Evolutionary conservation across 2,888 invertebrate genomes (phyloP), one percentile per base, ranked within the genome.

Genomic region (Beris morrisii): DNA sequence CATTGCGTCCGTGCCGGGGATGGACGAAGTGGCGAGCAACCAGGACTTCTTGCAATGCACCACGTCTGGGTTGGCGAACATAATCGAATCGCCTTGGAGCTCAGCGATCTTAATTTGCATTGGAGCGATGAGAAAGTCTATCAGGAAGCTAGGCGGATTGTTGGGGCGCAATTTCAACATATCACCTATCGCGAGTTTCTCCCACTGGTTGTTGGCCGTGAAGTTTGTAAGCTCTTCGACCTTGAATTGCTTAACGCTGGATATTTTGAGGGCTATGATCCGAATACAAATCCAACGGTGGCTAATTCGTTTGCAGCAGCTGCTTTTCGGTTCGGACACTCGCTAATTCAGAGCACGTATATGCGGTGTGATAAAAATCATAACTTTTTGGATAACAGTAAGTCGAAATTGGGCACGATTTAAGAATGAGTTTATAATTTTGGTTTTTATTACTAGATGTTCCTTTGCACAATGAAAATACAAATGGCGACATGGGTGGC

Each of bases 51-150:
- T 65, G 81, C 81, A 9, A 72, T 81, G 68, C 81, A 81, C 68
- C 81, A 80, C 50, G 79, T 81, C 1, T 81, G 79, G 77, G 81
- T 80, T 9, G 75, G 77, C 6, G 81, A 81, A 64, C 81, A 81
- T 66, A 89, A 85, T 77, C 86, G 89, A 69, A 84, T 95, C 72
- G 91, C 93, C 1, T 83, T 85, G 70, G 86, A 87, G 72, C 78
- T 95, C 48, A 84, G 87, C 5, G 84, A 85, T 55, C 75, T 93
- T 48, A 95, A 95, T 81, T 86, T 87, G 0, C 90, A 91, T 73
- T 95, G 95, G 95, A 89, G 88, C 73, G 95, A 95, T 75, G 94
- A 95, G 75, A 89, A 89, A 75, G 82, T 92, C 11, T 94, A 89
- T 77, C 93, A 93, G 74, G 95, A 95, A 79, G 87, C 92, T 0